A percentile compares a stretch with the other conserved stretches of the same genome.
phyloP scores from a whole-genome alignment of 2,888 invertebrate genomes.

The Hyles lineata region DNA sequence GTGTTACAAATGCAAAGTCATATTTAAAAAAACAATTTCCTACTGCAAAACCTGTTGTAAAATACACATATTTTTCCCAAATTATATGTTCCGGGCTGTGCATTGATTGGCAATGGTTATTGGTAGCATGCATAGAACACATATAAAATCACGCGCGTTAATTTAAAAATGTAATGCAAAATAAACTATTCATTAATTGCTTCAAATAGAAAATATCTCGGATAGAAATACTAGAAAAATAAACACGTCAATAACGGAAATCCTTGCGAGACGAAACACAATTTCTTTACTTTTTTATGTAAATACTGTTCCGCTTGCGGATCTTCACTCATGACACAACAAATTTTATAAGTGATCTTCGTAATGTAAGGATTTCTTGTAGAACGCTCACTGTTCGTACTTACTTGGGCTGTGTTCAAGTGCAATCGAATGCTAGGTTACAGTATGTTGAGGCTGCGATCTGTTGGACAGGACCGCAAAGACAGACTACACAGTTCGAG shows the following conservation, averaged over 20 bases:
- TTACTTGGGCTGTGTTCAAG: conserved; percentile 25
- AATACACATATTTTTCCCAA: no score
- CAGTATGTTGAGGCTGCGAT: conserved; percentile 64
- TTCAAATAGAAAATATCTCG: neutral
- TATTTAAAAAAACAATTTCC: no score
- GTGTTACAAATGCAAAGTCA: no score
- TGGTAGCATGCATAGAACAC: conserved; percentile 8
- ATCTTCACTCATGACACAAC: neutral
- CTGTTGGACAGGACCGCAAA: conserved; percentile 66
- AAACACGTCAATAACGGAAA: neutral
- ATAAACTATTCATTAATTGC: neutral
- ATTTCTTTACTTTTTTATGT: neutral
- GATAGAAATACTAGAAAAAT: neutral
- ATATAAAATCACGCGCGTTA: neutral
- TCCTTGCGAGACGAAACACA: neutral
- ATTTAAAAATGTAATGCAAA: neutral
- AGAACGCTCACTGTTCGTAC: conserved; percentile 32
- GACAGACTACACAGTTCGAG: conserved; percentile 77
- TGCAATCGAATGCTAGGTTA: conserved; percentile 6
- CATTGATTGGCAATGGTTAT: neutral
- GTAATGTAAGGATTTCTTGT: conserved; percentile 9
- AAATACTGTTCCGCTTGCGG: neutral
- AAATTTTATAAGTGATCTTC: neutral
- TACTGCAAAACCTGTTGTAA: no score
- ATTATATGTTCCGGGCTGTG: neutral